A percentile compares a stretch with the other conserved stretches of the same genome.
Evolutionary conservation across 2,113 vertebrate species (phyloP).

Genomic region (Alosa alosa): DNA sequence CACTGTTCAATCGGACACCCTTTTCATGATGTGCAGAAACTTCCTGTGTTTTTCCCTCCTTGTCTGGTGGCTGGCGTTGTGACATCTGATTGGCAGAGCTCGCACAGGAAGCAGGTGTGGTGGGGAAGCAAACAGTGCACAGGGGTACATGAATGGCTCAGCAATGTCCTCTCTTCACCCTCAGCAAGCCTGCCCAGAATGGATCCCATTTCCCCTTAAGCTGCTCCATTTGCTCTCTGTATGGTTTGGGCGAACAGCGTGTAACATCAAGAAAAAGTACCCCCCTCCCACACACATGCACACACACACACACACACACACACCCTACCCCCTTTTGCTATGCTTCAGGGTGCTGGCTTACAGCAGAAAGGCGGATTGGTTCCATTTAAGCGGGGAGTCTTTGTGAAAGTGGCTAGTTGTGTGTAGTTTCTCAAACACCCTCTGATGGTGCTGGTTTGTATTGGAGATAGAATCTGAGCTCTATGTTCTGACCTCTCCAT

Average conservation of each 20-base stretch:
- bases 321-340: background rate
- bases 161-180: conserved; percentile 51
- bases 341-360: conserved; percentile 29
- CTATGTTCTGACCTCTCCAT: background rate
- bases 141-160: conserved; percentile 27
- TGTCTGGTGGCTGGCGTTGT: conserved; percentile 8
- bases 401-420: background rate
- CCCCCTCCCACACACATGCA: background rate
- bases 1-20: background rate
- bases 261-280: conserved; percentile 37
- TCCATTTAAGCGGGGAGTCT: background rate
- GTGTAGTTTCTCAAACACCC: background rate
- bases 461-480: background rate
- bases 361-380: conserved; percentile 9
- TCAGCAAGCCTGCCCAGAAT: conserved; percentile 34
- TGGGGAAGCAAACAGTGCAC: conserved; percentile 47
- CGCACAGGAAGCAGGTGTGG: conserved; percentile 48
- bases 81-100: conserved; percentile 28
- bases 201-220: conserved; percentile 49
- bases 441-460: background rate
- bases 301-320: no score
- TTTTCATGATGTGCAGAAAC: conserved; percentile 24
- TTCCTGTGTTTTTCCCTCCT: background rate
- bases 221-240: conserved; percentile 27
- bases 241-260: conserved; percentile 38